These are phyloP conservation scores for Labroides dimidiatus DNA, from an alignment of 2,797 vertebrate species.

Conservation along the genomic window DNA sequence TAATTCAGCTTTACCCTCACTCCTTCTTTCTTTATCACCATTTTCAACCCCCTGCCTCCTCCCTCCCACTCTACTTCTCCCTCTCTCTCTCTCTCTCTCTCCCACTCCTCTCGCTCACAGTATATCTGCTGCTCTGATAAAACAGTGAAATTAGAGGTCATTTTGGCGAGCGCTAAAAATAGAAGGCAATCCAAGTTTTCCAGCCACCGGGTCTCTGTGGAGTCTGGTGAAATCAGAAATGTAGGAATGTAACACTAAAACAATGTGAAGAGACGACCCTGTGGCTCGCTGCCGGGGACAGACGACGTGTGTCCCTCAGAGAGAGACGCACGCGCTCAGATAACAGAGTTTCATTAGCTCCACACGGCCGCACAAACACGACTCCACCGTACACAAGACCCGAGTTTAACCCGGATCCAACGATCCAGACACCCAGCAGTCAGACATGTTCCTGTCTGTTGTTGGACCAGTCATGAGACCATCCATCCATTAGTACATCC, in stretches of 20 bases:
- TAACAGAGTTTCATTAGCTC: conserved; percentile 52
- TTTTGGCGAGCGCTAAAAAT: conserved; percentile 72
- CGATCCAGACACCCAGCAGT: conserved; percentile 1
- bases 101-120: conserved; percentile 11
- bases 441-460: background rate
- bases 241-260: conserved; percentile 64
- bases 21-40: conserved; percentile 5
- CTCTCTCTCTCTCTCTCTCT: background rate
- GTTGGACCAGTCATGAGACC: too few species aligned
- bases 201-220: conserved; percentile 70
- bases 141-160: conserved; percentile 78
- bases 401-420: conserved; percentile 8
- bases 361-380: conserved; percentile 41
- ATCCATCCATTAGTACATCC: background rate
- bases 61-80: background rate
- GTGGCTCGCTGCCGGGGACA: conserved; percentile 39
- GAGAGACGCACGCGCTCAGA: conserved; percentile 32
- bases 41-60: conserved; percentile 6
- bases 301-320: conserved; percentile 27
- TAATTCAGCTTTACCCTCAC: conserved; percentile 24
- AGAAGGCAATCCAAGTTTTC: conserved; percentile 74
- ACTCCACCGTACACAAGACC: conserved; percentile 14
- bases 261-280: conserved; percentile 46
- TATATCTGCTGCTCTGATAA: conserved; percentile 57
- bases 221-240: conserved; percentile 70